Evolutionary conservation across 2,797 vertebrate genomes (phyloP).

Genomic region (Hyperoplus lanceolatus): DNA sequence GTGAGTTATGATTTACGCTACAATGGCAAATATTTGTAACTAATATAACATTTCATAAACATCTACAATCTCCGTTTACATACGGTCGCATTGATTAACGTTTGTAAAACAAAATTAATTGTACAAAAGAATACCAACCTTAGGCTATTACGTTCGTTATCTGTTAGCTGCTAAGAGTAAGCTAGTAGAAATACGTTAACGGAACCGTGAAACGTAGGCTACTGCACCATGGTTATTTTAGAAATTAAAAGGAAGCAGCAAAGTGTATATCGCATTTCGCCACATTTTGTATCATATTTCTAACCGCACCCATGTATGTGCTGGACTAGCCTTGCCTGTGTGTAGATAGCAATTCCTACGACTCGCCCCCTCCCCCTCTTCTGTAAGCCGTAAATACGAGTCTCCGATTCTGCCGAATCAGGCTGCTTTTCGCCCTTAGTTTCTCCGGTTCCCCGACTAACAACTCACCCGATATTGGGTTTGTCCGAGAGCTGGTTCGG

Average conservation of each 20-base stretch:
- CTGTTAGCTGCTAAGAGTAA: conserved; percentile 57
- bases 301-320: conserved; percentile 73
- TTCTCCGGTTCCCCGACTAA: conserved; percentile 78
- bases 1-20: conserved; percentile 1
- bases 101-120: not conserved
- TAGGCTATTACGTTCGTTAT: conserved; percentile 20
- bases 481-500: conserved; percentile 84
- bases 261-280: conserved; percentile 1
- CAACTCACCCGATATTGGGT: conserved; percentile 87
- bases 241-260: not conserved
- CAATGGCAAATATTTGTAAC: not conserved
- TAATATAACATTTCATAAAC: not conserved
- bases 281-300: conserved; percentile 31
- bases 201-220: conserved; percentile 11
- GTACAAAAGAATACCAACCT: not conserved
- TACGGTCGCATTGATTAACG: not conserved
- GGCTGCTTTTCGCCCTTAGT: conserved; percentile 86
- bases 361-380: conserved; percentile 80
- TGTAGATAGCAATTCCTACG: conserved; percentile 54
- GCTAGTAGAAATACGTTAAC: conserved; percentile 55
- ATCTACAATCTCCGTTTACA: not conserved
- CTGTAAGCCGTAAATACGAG: conserved; percentile 76
- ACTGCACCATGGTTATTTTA: conserved; percentile 8
- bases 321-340: conserved; percentile 33
- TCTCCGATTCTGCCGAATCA: conserved; percentile 71